Base-by-base conservation (phyloP, 1,140 invertebrate genomes). In the Ctenoplectra terminalis region DNA sequence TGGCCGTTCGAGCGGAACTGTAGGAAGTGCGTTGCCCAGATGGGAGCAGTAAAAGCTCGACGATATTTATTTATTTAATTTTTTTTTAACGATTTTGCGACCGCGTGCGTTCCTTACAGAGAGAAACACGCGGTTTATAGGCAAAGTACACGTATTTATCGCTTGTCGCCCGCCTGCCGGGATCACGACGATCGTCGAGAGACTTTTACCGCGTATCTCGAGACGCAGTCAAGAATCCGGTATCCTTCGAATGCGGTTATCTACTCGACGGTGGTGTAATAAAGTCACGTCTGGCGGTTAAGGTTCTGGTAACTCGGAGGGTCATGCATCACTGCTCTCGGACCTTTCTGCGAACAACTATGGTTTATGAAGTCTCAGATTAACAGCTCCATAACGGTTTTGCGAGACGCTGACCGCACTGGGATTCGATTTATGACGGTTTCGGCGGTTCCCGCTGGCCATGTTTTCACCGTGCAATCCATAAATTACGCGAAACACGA, bases 281-380 rank as follows among this genome's bases (percentile, higher is more conserved):
- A 79, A 72, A 78, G 77, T 88, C 82, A 69, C 73, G 83, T 90
- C 84, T 85, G 64, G 77, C 69, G 86, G 81, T 87, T 90, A 87
- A 87, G 82, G 82, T 85, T 90, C 80, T 67, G 63, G 34, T 34
- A 54, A 34, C 54, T 43, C 46, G 77, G 74, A 56, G 69, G 54
- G 72, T 83, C 75, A 83, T 60, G 84, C 69, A 66, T 43, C 83
- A 17, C 40, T 46, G 54, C 52, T 13, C 58, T 15, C 17, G 52
- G 29, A 82, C 61, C 46, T 72, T 67, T 74, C 34, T 34, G 37
- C 78, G 23, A 31, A 23, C 34, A 66, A 82, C 76, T 71, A 63
- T 67, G 23, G 8, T 54, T 67, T 58, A 77, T 26, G 15, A 70
- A 48, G 64, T 43, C 26, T 31, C 34, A 26, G 50, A 72, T 63